A percentile compares a stretch with the other conserved stretches of the same genome.
Conservation (phyloP, 2,888 invertebrate genomes). For the Emmelina monodactyla region DNA sequence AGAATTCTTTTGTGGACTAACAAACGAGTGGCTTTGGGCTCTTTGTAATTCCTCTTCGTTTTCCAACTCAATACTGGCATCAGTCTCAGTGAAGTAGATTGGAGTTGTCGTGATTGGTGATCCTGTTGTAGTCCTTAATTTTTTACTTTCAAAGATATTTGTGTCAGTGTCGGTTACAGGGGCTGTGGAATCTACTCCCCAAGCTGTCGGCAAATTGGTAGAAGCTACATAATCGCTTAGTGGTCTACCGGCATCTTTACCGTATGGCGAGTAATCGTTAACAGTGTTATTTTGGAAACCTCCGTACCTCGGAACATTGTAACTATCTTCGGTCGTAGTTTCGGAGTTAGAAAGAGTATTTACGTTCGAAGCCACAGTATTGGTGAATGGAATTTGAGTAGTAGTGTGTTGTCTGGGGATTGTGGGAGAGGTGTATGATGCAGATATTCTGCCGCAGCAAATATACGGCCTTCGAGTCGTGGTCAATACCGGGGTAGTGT, state of each 20-base stretch:
- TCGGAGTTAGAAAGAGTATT: slow-evolving; percentile 27
- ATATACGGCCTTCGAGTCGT: slow-evolving; percentile 40
- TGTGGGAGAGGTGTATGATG: slow-evolving; percentile 47
- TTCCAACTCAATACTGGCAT: slow-evolving; percentile 52
- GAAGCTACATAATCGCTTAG: slow-evolving; percentile 49
- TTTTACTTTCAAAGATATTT: slow-evolving; percentile 47
- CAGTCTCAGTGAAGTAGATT: slow-evolving; percentile 46
- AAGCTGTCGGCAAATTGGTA: slow-evolving; percentile 50
- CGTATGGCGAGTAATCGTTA: slow-evolving; percentile 43
- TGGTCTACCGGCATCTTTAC: slow-evolving; percentile 50
- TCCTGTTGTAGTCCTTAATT: slow-evolving; percentile 32
- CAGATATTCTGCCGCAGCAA: slow-evolving; percentile 54
- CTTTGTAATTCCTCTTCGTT: slow-evolving; percentile 72
- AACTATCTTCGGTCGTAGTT: slow-evolving; percentile 34
- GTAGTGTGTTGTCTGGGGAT: slow-evolving; percentile 28
- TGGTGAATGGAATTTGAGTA: slow-evolving; percentile 52
- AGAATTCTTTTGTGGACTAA: slow-evolving; percentile 63
- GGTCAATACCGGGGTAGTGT: slow-evolving; percentile 28
- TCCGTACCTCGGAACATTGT: slow-evolving; percentile 36
- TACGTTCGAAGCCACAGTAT: slow-evolving; percentile 39
- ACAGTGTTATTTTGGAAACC: slow-evolving; percentile 54
- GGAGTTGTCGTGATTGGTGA: slow-evolving; percentile 31
- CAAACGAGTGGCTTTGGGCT: slow-evolving; percentile 75
- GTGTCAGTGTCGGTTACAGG: slow-evolving; percentile 31
- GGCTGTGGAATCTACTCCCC: slow-evolving; percentile 42